Base-by-base conservation (phyloP, 2,888 invertebrate genomes). In the Tridacna gigas region DNA sequence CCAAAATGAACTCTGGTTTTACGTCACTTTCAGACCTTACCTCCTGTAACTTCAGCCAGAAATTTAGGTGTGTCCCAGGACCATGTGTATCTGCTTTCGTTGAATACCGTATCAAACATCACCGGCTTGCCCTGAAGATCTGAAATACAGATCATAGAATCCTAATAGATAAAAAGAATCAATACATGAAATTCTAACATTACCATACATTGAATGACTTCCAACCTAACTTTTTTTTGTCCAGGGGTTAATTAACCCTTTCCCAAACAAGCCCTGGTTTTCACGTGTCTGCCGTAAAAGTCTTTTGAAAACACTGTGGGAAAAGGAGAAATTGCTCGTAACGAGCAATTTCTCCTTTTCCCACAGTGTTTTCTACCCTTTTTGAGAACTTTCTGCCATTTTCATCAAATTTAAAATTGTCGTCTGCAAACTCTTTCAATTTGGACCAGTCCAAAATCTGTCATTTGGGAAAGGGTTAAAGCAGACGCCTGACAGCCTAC, bases 1-100 rank as follows among this genome's bases (percentile, higher is more conserved):
- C 37, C 37, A 37, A 37, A 37, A 37, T 37, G 37, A 37, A 7
- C 7, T 37, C 37, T 37, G 37, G 37, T 7, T 37, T 37, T 37
- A 37, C 2, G 37, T 37, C 37, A 7, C 37, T 37, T 37, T 37
- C 37, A 37, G 37, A 37, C 7, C 37, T 37, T 63, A 63, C 87
- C 87, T 82, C 83, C 84, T 2, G 87, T 83, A n/a, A 87, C 84
- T 22, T 83, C 77, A 0, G 80, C 61, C 11, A 87, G 80, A 60
- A 87, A 87, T 63, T 85, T 80, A n/a, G 87, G 87, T 11, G 87
- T 87, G 78, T 87, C 87, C 87, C 87, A 87, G 13, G 87, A 85
- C 87, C 87, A 87, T 12, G 87, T 87, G 74, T 85, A 87, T 13
- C 81, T 76, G 71, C 84, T 85, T 37, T 87, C 84, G 56, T 87